Evolutionary conservation across 2,113 vertebrate species (phyloP).

Genomic region (Raja brachyura): DNA sequence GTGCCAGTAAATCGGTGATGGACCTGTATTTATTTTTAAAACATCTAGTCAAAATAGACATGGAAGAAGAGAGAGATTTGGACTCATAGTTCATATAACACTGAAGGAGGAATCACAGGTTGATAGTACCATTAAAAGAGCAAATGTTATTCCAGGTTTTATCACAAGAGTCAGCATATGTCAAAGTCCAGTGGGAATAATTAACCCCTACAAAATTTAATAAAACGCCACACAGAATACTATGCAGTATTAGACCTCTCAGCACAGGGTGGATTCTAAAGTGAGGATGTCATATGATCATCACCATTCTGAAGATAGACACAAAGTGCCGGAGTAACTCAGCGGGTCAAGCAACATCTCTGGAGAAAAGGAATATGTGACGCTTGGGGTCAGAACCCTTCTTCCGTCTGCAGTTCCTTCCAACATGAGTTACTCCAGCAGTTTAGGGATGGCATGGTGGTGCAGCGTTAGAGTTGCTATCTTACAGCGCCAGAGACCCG

Average conservation of each 20-base stretch:
- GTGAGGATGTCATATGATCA: not conserved
- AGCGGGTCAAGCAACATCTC: no score
- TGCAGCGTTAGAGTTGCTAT: no score
- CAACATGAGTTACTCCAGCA: no score
- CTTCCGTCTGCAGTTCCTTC: no score
- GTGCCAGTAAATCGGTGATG: no score
- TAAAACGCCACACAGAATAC: not conserved
- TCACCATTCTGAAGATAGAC: no score
- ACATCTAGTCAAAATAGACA: not conserved
- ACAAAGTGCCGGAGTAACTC: no score
- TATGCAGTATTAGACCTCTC: not conserved
- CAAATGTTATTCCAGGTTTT: not conserved
- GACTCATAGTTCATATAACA: not conserved
- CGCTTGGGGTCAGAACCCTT: no score
- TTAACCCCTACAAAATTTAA: not conserved
- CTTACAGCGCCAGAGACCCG: no score
- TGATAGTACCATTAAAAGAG: not conserved
- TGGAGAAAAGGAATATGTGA: no score
- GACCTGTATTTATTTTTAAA: no score
- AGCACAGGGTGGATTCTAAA: not conserved
- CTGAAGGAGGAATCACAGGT: not conserved
- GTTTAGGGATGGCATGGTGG: no score
- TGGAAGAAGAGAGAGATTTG: not conserved
- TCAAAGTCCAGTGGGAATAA: not conserved
- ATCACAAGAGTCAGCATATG: not conserved